Percentiles rank a stretch among this genome's conserved stretches.
Evolutionary conservation across 2,113 vertebrate species (phyloP).

Genomic region (Delphinapterus leucas): DNA sequence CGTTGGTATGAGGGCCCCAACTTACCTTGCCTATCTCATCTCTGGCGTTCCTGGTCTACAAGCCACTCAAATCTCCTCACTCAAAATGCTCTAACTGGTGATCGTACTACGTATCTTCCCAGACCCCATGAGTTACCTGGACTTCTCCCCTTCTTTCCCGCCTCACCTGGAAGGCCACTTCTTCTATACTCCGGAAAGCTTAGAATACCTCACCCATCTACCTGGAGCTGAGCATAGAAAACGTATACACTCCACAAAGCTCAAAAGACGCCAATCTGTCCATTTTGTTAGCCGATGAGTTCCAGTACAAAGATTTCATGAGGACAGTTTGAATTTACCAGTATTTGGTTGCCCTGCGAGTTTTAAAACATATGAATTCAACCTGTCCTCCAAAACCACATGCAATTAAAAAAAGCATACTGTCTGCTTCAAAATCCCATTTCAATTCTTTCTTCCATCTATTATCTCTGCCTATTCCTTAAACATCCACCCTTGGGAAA

Average conservation of each 20-base stretch:
- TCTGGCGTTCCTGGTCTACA: background rate
- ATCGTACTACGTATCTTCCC: background rate
- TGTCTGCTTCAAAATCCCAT: background rate
- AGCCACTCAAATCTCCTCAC: background rate
- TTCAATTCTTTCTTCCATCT: background rate
- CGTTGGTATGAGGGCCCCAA: background rate
- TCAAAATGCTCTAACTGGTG: background rate
- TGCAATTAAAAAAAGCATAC: background rate
- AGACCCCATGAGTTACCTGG: background rate
- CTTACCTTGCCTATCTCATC: background rate
- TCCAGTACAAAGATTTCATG: background rate
- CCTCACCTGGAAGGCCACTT: background rate
- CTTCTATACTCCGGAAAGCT: background rate
- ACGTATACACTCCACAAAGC: background rate
- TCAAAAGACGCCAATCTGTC: background rate
- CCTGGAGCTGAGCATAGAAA: background rate
- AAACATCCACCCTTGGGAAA: background rate
- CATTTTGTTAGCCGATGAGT: background rate
- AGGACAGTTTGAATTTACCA: background rate
- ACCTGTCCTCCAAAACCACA: background rate
- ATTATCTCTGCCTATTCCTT: background rate
- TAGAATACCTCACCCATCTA: background rate
- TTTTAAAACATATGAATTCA: slow-evolving; percentile 19
- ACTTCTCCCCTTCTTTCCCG: background rate
- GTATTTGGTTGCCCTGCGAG: background rate